Conservation (phyloP, 2,797 vertebrate genomes). For the Sebastes hubbsi region DNA sequence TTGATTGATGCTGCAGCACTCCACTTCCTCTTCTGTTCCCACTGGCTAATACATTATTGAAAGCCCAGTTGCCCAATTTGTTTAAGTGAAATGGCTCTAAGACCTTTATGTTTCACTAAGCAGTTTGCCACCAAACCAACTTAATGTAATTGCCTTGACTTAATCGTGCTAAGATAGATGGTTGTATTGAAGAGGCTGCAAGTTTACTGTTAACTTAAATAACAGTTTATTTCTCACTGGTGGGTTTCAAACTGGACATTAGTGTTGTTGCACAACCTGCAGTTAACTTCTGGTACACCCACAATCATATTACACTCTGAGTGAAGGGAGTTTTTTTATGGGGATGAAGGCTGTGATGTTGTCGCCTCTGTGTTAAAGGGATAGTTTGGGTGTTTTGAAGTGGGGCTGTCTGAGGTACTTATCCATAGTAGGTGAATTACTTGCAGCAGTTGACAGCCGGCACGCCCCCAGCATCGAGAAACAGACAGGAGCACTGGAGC, state of each 20-base stretch:
- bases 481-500: too few relatives aligned
- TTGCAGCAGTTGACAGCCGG: too few relatives aligned
- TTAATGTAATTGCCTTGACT: background rate
- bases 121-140: constrained; percentile 24
- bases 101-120: constrained; percentile 7
- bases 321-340: background rate
- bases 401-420: too few relatives aligned
- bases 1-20: background rate
- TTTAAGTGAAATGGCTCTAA: constrained; percentile 18
- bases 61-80: constrained; percentile 19
- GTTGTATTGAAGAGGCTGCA: background rate
- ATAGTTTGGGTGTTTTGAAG: background rate
- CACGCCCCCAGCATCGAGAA: too few relatives aligned
- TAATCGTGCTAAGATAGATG: constrained; percentile 7
- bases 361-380: background rate
- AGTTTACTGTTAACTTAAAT: constrained; percentile 1
- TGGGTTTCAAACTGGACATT: background rate
- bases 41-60: constrained; percentile 25
- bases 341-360: background rate
- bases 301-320: background rate
- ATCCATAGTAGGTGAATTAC: too few relatives aligned
- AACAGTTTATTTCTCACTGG: background rate
- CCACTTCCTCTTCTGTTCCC: background rate
- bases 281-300: background rate
- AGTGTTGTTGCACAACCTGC: background rate